Base-by-base conservation (phyloP, 2,113 vertebrate genomes). In the Atrichornis clamosus region DNA sequence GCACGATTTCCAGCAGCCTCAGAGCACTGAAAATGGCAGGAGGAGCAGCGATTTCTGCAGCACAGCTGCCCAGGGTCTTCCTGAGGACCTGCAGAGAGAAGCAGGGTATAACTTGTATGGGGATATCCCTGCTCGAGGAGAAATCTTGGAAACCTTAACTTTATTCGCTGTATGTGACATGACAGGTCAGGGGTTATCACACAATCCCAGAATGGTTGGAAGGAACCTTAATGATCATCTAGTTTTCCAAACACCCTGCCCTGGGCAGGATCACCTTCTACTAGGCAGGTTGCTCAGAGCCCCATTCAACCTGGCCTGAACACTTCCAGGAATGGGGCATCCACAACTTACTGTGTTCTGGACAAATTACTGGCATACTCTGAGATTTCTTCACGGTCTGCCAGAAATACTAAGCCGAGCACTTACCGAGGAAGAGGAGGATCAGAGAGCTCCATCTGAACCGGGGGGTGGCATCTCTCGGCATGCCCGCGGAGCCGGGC, bases 341-440 rank as follows among this genome's bases (percentile, higher is more conserved):
- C 46, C 55, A 41, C 30, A 35, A 0, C 8, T 6, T 22, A 12
- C 8, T 9, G 4, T 10, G 11, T 4, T 53, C 39, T 0, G 33
- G 30, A 44, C 41, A 55, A 26, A 41, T 65, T 26, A 35, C 0
- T 8, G 72, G 28, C 53, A 41, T 13, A 39, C 55, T 30, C 63
- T 4, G 47, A 39, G 18, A 22, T 30, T 39, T 28, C 28, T n/a
- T 56, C 35, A 3, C 3, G 11, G 7, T 7, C 70, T 41, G 10
- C 24, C 55, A 42, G 7, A 39, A 52, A 9, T 2, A 42, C 1
- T 8, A 26, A 47, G 35, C 17, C 9, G 2, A 30, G 3, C 19
- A 3, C 13, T 2, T 0, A 19, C 1, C 4, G 23, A 15, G 32
- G 12, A 21, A 8, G 9, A 23, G 75, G 30, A 39, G 27, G 35